Evolutionary conservation across 53 echinoderm and acorn worm species (phyloP).

Genomic region (Actinopyga echinites): DNA sequence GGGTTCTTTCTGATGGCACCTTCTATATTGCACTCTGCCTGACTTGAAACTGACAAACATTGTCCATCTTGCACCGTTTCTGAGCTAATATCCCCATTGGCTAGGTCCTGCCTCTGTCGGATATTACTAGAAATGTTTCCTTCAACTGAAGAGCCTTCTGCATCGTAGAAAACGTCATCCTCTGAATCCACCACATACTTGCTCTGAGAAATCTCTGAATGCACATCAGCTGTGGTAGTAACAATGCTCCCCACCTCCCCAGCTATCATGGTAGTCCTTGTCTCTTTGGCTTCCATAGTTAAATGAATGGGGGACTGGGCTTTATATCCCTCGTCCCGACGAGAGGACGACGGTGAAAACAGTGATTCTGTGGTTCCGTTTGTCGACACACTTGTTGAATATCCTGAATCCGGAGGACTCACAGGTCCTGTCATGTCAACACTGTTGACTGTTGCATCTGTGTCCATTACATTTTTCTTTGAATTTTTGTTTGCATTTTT

Average conservation of each 20-base stretch:
- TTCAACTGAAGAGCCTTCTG: background rate
- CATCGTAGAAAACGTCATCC: constrained; percentile 27
- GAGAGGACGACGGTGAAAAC: background rate
- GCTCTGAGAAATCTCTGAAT: background rate
- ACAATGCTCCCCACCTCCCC: constrained; percentile 17
- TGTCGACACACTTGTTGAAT: constrained; percentile 45
- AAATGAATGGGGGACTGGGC: background rate
- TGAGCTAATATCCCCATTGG: background rate
- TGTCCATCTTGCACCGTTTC: constrained; percentile 10
- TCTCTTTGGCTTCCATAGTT: background rate
- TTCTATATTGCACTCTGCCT: constrained; percentile 29
- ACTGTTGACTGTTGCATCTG: background rate
- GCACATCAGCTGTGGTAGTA: constrained; percentile 27
- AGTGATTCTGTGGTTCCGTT: constrained; percentile 24
- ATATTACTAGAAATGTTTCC: background rate
- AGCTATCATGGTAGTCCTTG: background rate
- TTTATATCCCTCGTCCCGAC: background rate
- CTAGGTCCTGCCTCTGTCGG: background rate
- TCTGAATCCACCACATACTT: background rate
- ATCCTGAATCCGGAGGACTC: constrained; percentile 45
- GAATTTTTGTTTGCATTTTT: constrained; percentile 26
- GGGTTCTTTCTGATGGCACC: background rate
- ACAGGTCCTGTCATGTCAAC: constrained; percentile 29
- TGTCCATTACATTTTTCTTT: background rate
- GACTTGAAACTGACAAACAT: background rate